phyloP scores from a whole-genome alignment of 2,113 vertebrate genomes.

The Suricata suricatta region DNA sequence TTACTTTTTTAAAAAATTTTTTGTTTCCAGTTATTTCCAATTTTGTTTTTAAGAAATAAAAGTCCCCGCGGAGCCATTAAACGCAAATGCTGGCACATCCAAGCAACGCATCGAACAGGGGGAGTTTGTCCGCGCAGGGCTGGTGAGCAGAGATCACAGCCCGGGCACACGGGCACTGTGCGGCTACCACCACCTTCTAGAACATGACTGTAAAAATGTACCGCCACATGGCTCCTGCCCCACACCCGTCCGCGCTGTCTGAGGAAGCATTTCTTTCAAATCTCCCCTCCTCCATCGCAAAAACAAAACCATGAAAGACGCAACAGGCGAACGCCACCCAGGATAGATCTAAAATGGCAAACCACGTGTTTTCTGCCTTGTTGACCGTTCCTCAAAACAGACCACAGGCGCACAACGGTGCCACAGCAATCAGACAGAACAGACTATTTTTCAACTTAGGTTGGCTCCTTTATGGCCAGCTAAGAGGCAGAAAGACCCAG shows the following conservation, averaged over 20 bases:
- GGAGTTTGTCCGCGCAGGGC: neutral
- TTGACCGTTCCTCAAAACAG: neutral
- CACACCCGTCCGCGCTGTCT: fast-evolving
- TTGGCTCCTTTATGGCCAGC: neutral
- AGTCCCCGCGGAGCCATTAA: neutral
- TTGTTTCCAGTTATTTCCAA: neutral
- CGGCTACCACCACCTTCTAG: neutral
- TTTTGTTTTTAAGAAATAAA: slow-evolving; percentile 13
- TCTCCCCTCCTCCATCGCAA: neutral
- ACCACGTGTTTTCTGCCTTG: neutral
- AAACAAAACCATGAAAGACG: neutral
- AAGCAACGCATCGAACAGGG: neutral
- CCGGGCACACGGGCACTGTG: too few relatives aligned
- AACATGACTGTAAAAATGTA: fast-evolving
- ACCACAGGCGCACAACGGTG: fast-evolving
- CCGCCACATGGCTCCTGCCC: neutral
- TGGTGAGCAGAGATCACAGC: too few relatives aligned
- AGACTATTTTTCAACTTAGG: neutral
- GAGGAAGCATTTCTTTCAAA: neutral
- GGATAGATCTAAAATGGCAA: neutral
- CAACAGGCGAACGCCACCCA: neutral
- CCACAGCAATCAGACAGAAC: neutral
- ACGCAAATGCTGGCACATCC: neutral
- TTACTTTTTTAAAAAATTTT: neutral
- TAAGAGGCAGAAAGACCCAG: neutral